phyloP scores from a whole-genome alignment of 1,140 invertebrate species.

The Drosophila teissieri region DNA sequence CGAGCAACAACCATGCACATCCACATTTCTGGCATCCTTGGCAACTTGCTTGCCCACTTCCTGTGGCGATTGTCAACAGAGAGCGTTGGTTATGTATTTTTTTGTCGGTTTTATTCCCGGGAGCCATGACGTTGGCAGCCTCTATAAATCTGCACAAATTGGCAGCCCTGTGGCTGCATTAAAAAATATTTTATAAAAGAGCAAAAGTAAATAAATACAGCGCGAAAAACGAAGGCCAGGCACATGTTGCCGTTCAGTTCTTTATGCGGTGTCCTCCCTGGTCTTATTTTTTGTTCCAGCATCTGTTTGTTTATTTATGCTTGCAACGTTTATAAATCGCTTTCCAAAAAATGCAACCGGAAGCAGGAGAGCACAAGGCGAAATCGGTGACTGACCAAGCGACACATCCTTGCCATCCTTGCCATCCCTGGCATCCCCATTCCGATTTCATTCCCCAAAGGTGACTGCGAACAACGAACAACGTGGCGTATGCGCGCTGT shows the following conservation, averaged over 20 bases:
- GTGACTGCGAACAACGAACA: slow-evolving; percentile 54
- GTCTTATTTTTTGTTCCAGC: slow-evolving; percentile 47
- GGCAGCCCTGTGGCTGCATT: slow-evolving; percentile 81
- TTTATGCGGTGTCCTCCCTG: slow-evolving; percentile 23
- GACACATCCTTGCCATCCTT: slow-evolving; percentile 26
- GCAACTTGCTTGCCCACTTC: slow-evolving; percentile 64
- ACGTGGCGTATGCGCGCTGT: slow-evolving; percentile 73
- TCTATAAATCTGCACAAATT: slow-evolving; percentile 83
- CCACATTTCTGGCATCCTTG: slow-evolving; percentile 48
- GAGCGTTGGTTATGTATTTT: slow-evolving; percentile 49
- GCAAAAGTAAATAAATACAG: slow-evolving; percentile 81
- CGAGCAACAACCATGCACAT: slow-evolving; percentile 41
- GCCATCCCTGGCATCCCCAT: slow-evolving; percentile 1
- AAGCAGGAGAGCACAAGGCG: slow-evolving; percentile 37
- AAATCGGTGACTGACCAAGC: slow-evolving; percentile 57
- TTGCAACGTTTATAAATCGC: slow-evolving; percentile 82
- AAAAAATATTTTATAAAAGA: slow-evolving; percentile 82
- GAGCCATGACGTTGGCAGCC: slow-evolving; percentile 45
- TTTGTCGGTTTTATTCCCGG: slow-evolving; percentile 31
- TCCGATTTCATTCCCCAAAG: slow-evolving; percentile 19
- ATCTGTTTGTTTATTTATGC: slow-evolving; percentile 80
- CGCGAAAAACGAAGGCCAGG: slow-evolving; percentile 43
- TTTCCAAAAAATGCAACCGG: slow-evolving; percentile 42
- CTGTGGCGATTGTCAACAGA: slow-evolving; percentile 79
- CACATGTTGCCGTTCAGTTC: slow-evolving; percentile 70